Base-by-base conservation (phyloP, 2,113 vertebrate species). In the Psittacara wagleri region DNA sequence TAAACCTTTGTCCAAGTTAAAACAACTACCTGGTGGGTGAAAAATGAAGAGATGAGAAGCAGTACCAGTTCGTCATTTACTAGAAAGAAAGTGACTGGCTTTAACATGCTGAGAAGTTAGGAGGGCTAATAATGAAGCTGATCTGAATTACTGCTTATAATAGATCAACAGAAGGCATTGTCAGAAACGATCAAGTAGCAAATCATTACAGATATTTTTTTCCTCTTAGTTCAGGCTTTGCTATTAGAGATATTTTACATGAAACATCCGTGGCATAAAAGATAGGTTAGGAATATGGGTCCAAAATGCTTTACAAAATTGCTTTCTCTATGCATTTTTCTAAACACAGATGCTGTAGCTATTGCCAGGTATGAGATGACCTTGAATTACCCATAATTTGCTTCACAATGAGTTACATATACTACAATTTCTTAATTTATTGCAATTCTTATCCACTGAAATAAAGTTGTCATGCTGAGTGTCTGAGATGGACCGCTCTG, bases 381-480 rank as follows among this genome's bases (percentile, higher is more conserved):
- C 79, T 96, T 95, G 14, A 44, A 39, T 57, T 73, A 46, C 25
- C 62, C 23, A 29, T 52, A 96, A 8, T 88, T 92, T 94, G 9
- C 54, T 96, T 91, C 70, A 68, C 74, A 92, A 15, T 77, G 90
- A 92, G 29, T 95, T 92, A 77, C 3, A 72, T 75, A 67, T 66
- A 81, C 17, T 59, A 52, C 33, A 39, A 52, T 95, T 96, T 46
- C 70, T 96, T 92, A 78, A 84, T 96, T 96, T 95, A 96, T 91
- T 97, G 39, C 33, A 83, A 73, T 92, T 77, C 46, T 94, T 81
- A 92, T 48, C 68, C 78, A 82, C 35, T 94, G 87, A 75, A 97
- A 97, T 95, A 95, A 96, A 95, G 78, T 55, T 86, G 51, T 96
- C 93, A 85, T 93, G 91, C 59, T 75, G 68, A 94, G 28, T 93